These are phyloP conservation scores for Apostichopus californicus DNA, from an alignment of 35 echinoderm and acorn worm species.

Conservation along the genomic window DNA sequence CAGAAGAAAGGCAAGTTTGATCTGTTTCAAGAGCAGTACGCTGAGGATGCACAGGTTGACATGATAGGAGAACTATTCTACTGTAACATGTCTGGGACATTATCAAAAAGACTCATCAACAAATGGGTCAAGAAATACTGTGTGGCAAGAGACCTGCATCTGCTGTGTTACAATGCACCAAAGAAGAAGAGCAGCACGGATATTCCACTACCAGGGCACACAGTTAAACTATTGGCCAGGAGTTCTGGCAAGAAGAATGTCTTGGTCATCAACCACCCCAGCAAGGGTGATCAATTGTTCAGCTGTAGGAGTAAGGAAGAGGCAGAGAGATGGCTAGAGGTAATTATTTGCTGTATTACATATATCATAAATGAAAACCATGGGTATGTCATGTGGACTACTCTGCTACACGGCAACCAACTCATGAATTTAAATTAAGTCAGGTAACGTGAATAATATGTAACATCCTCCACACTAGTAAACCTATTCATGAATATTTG, in stretches of 20 bases:
- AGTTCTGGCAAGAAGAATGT: slow-evolving; percentile 60
- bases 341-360: not conserved
- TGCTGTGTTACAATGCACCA: slow-evolving; percentile 50
- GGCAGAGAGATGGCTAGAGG: slow-evolving; percentile 68
- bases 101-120: slow-evolving; percentile 4
- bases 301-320: slow-evolving; percentile 58
- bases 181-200: slow-evolving; percentile 25
- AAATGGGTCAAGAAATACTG: slow-evolving; percentile 68
- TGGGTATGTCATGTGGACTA: no score
- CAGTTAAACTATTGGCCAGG: slow-evolving; percentile 33
- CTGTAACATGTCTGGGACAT: slow-evolving; percentile 5
- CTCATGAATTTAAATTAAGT: no score
- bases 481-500: no score
- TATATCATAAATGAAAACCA: no score
- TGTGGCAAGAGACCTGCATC: slow-evolving; percentile 52
- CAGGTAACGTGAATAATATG: no score
- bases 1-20: slow-evolving; percentile 46
- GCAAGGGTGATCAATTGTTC: slow-evolving; percentile 39
- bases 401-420: no score
- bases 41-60: slow-evolving; percentile 51
- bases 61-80: slow-evolving; percentile 56
- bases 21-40: slow-evolving; percentile 47
- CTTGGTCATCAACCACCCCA: slow-evolving; percentile 48
- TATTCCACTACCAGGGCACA: slow-evolving; percentile 53
- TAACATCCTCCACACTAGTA: no score